Evolutionary conservation across 2,113 vertebrate genomes (phyloP), one percentile per base, ranked within the genome.

Genomic region (Cyanoliseus patagonus): DNA sequence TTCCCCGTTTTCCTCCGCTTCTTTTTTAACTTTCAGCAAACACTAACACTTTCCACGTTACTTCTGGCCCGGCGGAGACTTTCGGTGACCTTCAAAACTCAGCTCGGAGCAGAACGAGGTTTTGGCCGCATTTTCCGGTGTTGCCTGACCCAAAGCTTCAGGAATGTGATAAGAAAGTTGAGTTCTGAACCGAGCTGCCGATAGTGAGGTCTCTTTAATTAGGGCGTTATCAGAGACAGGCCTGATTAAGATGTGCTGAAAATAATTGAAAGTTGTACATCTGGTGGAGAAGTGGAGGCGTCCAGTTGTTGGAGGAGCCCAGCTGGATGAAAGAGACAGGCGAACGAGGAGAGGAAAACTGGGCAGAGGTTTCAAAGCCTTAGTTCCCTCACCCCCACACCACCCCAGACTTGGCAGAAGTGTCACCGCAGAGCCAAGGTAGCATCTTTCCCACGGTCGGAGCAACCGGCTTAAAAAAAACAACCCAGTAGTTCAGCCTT

Each of bases 361-460:
- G 94, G 94, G 90, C 79, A 85, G 86, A 80, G 37, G 70, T 92
- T 97, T 96, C 95, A 47, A 89, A 92, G 89, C 46, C 59, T 89
- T 41, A 14, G 61, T 27, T 95, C 84, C 86, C 90, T 91, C 90
- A 30, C 92, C 94, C 96, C 78, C 92, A 92, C 91, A 92, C 83
- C 88, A 94, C 66, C 39, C 90, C 67, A 92, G 67, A 90, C 92
- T 97, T 96, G 95, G 84, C 94, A 97, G 76, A 90, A 95, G 47
- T 92, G 79, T 83, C 88, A 92, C 76, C 47, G 7, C 83, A 70
- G 59, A 85, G 90, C 95, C 98, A 98, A 98, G 97, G 98, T 96
- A 98, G 94, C 47, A 10, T 93, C 95, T 98, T 98, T 98, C 98
- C 98, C 98, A 98, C 97, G 97, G 74, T 96, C 93, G 24, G 85